These are phyloP conservation scores for Bettongia penicillata DNA, from an alignment of 2,113 vertebrate species.

Conservation along the genomic window DNA sequence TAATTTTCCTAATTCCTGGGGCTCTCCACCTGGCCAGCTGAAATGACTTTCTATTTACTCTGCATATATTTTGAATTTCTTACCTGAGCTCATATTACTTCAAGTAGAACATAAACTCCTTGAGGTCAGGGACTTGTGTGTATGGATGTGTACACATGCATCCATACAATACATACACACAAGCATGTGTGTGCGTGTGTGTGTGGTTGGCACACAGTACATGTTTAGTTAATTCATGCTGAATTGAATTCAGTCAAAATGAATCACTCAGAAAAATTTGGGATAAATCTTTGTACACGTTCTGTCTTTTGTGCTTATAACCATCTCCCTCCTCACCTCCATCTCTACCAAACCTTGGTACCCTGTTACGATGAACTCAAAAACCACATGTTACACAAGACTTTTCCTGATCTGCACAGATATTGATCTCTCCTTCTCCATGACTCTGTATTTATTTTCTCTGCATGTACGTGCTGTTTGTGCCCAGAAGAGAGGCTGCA, in stretches of 20 bases:
- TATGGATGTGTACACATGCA: too few relatives aligned
- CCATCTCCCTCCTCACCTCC: too few relatives aligned
- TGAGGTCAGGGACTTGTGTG: not conserved
- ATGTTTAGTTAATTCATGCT: constrained; percentile 7
- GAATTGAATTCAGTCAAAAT: not conserved
- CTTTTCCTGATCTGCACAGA: too few relatives aligned
- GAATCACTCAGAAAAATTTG: not conserved
- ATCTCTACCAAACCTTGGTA: not conserved
- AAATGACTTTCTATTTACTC: not conserved
- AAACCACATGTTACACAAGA: not conserved
- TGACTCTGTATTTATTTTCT: too few relatives aligned
- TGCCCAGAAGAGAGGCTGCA: too few relatives aligned
- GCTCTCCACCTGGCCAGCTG: not conserved
- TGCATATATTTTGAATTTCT: not conserved
- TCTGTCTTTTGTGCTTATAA: not conserved
- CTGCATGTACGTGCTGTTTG: too few relatives aligned
- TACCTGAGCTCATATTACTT: not conserved
- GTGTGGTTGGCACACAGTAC: not conserved
- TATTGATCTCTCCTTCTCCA: too few relatives aligned
- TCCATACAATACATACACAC: too few relatives aligned
- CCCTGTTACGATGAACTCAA: constrained; percentile 20
- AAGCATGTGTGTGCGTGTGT: too few relatives aligned
- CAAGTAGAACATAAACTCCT: not conserved
- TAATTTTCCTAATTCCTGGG: not conserved
- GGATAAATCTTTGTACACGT: not conserved